phyloP scores from a whole-genome alignment of 2,888 invertebrate genomes.

The Ectemnius lituratus region DNA sequence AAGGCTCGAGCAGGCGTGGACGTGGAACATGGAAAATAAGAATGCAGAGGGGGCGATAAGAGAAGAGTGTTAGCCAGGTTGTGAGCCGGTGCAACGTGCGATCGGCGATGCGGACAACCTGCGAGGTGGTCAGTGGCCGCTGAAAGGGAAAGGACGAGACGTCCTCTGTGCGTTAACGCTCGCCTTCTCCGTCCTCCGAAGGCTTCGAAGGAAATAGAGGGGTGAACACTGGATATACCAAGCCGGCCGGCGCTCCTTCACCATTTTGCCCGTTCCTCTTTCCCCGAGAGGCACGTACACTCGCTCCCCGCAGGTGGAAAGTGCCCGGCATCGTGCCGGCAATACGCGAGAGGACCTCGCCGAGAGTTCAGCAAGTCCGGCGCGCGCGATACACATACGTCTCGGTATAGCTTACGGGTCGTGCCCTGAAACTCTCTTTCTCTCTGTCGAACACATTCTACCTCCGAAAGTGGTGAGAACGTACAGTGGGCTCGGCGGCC shows the following conservation, averaged over 20 bases:
- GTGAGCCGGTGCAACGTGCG: slow-evolving; percentile 19
- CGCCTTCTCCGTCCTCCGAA: too few species aligned
- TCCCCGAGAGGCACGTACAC: slow-evolving; percentile 27
- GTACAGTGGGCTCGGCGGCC: slow-evolving; percentile 38
- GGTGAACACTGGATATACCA: slow-evolving; percentile 44
- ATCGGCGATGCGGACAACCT: slow-evolving; percentile 20
- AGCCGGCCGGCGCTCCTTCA: slow-evolving; percentile 22
- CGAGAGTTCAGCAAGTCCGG: slow-evolving; percentile 3
- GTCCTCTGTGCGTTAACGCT: slow-evolving; percentile 10
- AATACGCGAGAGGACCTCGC: slow-evolving; percentile 10
- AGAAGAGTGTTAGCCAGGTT: neutral
- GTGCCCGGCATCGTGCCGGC: neutral
- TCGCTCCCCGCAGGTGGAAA: neutral
- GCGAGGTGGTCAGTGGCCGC: slow-evolving; percentile 58
- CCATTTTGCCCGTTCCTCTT: slow-evolving; percentile 49
- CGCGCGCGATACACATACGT: slow-evolving; percentile 25
- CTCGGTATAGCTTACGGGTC: slow-evolving; percentile 11
- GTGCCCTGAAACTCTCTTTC: too few species aligned
- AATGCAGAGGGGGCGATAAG: neutral
- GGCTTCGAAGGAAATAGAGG: slow-evolving; percentile 28
- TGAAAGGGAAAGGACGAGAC: slow-evolving; percentile 65
- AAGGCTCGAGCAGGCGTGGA: neutral
- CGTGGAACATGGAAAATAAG: neutral
- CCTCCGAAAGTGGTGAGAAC: slow-evolving; percentile 50
- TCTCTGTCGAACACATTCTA: too few species aligned